Evolutionary conservation across 2,797 vertebrate genomes (phyloP).

Genomic region (Denticeps clupeoides): DNA sequence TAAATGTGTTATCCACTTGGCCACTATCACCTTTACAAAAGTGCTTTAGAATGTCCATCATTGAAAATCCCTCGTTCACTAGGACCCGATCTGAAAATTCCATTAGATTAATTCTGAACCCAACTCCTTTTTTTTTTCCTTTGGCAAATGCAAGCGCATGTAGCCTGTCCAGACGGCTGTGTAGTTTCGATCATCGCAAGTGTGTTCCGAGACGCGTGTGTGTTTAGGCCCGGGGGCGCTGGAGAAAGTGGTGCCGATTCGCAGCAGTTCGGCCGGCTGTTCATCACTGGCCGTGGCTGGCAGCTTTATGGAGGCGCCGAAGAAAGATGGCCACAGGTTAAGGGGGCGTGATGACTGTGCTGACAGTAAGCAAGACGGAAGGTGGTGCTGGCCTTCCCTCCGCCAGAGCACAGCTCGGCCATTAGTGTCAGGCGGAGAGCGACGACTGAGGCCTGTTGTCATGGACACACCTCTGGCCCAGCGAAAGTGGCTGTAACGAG

Average conservation of each 20-base stretch:
- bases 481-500: constrained; percentile 12
- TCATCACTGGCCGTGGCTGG: constrained; percentile 13
- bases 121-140: too few species aligned
- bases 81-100: too few species aligned
- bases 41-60: too few species aligned
- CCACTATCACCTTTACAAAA: too few species aligned
- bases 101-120: too few species aligned
- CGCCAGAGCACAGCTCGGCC: constrained; percentile 4
- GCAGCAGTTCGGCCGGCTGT: neutral
- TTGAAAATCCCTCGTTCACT: too few species aligned
- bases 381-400: constrained; percentile 7
- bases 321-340: neutral
- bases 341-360: neutral
- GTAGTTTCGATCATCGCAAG: too few species aligned
- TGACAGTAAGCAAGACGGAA: constrained; percentile 29
- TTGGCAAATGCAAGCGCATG: too few species aligned
- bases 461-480: constrained; percentile 12
- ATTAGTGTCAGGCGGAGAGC: constrained; percentile 14
- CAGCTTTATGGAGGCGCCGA: constrained; percentile 2
- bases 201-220: too few species aligned
- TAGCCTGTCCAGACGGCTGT: too few species aligned
- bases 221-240: constrained; percentile 4
- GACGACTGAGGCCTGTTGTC: constrained; percentile 13
- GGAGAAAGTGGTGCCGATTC: neutral
- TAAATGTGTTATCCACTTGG: too few species aligned